phyloP scores from a whole-genome alignment of 2,888 invertebrate genomes.

The Temnothorax unifasciatus region DNA sequence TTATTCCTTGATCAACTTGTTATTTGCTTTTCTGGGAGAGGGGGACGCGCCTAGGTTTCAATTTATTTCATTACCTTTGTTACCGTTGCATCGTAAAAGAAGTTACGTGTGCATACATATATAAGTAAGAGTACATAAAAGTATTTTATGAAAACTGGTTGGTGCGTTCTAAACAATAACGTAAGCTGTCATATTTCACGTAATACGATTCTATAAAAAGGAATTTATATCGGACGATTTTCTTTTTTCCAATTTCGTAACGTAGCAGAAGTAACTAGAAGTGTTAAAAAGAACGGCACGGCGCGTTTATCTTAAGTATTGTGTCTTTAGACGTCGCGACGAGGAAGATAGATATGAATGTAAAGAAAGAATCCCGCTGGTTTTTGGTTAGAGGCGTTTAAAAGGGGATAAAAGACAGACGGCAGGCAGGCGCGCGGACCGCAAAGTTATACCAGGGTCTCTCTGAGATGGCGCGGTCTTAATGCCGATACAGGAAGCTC shows the following conservation, averaged over 20 bases:
- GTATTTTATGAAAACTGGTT: neutral
- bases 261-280: neutral
- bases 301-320: neutral
- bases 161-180: neutral
- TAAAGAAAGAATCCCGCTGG: neutral
- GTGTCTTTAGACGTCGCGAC: neutral
- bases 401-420: slow-evolving; percentile 10
- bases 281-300: neutral
- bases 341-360: neutral
- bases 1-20: slow-evolving; percentile 64
- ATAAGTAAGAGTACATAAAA: neutral
- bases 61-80: neutral
- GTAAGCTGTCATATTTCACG: neutral
- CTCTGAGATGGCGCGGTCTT: slow-evolving; percentile 44
- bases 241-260: neutral
- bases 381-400: slow-evolving; percentile 22
- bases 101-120: neutral
- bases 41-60: neutral
- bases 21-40: slow-evolving; percentile 2
- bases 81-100: neutral
- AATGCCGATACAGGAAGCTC: slow-evolving; percentile 66
- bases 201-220: neutral
- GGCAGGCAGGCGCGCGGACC: slow-evolving; percentile 12
- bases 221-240: neutral
- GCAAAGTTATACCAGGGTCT: slow-evolving; percentile 2